phyloP scores from a whole-genome alignment of 2,113 vertebrate species.

The Todiramphus saurophagus region DNA sequence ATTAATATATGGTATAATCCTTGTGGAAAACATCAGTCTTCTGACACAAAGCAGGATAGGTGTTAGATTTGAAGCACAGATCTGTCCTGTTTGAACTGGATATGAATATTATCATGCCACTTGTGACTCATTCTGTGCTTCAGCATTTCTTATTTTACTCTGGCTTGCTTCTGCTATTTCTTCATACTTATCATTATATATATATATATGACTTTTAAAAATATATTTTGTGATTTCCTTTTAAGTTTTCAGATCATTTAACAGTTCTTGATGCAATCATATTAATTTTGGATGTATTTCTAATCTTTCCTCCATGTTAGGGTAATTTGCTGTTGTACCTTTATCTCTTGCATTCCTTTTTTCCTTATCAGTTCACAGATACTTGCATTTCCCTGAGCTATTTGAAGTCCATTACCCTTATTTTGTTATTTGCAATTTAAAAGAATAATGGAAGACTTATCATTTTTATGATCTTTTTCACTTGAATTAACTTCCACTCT shows the following conservation, averaged over 20 bases:
- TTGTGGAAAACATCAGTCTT: neutral
- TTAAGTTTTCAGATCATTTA: neutral
- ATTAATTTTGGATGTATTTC: constrained; percentile 26
- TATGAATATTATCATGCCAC: neutral
- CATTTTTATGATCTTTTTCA: constrained; percentile 53
- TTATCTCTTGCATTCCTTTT: constrained; percentile 34
- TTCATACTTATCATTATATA: neutral
- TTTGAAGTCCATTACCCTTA: constrained; percentile 57
- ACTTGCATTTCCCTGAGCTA: constrained; percentile 29
- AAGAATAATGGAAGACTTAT: constrained; percentile 28
- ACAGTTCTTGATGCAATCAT: constrained; percentile 1
- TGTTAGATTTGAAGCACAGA: neutral
- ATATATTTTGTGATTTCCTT: neutral
- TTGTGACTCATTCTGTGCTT: neutral
- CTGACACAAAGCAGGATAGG: neutral
- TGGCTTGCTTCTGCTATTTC: neutral
- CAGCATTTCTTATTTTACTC: neutral
- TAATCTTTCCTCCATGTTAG: neutral
- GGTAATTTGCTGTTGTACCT: constrained; percentile 18
- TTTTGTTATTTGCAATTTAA: constrained; percentile 52
- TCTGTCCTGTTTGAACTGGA: neutral
- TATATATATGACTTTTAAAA: neutral
- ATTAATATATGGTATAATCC: neutral
- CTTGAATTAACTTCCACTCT: constrained; percentile 57
- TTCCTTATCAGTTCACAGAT: constrained; percentile 32